These are phyloP conservation scores for Malthinus seriepunctatus DNA, from an alignment of 2,888 invertebrate genomes.

Conservation along the genomic window DNA sequence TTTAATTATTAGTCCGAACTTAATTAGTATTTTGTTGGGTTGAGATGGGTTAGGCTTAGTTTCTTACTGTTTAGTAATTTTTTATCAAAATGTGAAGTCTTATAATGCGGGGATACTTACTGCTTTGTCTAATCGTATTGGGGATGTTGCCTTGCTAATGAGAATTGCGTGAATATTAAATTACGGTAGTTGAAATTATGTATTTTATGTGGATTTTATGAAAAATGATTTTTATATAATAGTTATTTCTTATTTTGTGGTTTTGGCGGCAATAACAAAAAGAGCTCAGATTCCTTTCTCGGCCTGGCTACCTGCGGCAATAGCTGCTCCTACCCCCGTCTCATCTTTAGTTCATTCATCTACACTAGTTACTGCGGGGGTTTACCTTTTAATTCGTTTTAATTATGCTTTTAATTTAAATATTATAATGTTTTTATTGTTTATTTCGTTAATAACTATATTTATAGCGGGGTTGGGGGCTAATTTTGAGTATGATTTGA, in stretches of 20 bases:
- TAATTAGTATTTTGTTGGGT: conserved; percentile 71
- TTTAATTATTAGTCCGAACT: conserved; percentile 70
- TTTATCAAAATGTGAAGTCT: conserved; percentile 69
- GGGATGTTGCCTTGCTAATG: conserved; percentile 69
- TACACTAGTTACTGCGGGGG: conserved; percentile 77
- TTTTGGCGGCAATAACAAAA: conserved; percentile 73
- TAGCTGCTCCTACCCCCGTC: conserved; percentile 77
- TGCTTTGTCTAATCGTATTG: conserved; percentile 72
- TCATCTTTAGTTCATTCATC: conserved; percentile 74
- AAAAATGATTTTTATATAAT: conserved; percentile 53
- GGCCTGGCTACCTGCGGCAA: conserved; percentile 73
- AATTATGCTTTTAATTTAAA: conserved; percentile 55
- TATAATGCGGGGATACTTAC: conserved; percentile 74
- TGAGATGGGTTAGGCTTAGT: conserved; percentile 65
- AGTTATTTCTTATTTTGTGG: conserved; percentile 51
- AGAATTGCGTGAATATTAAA: conserved; percentile 43
- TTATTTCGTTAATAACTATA: conserved; percentile 63
- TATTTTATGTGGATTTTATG: conserved; percentile 54
- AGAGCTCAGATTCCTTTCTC: conserved; percentile 84
- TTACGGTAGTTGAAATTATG: conserved; percentile 48
- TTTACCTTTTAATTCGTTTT: conserved; percentile 75
- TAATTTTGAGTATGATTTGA: conserved; percentile 70
- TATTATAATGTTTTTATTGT: conserved; percentile 56
- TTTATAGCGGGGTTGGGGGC: conserved; percentile 64
- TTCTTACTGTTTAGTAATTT: conserved; percentile 75